Evolutionary conservation across 2,113 vertebrate species (phyloP), one percentile per base, ranked within the genome.

Genomic region (Cyanocitta stelleri): DNA sequence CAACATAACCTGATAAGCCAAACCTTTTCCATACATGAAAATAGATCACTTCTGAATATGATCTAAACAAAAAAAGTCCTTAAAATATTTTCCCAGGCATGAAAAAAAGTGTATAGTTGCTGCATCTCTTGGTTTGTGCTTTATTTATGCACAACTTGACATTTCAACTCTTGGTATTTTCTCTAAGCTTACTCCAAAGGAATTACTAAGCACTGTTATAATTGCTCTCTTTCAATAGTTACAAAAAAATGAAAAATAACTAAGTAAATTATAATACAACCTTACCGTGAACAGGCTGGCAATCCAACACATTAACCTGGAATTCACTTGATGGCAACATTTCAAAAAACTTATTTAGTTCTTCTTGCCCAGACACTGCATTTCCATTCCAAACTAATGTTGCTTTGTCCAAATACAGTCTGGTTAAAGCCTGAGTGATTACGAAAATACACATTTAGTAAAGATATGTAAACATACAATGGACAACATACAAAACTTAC

Each of bases 361-460:
- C 98, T n/a, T 99, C 98, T 59, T 99, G 99, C 52, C 99, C 99
- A 0, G 99, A 99, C 62, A 99, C 95, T 0, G 98, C 98, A 3
- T 99, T 99, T n/a, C 99, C 99, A 3, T 99, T 99, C 99, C 99
- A 99, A 58, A 99, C 98, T 51, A 99, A 89, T 0, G 99, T 99
- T 3, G 99, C 99, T 64, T 99, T 99, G 97, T 99, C 98, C 97
- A 99, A 95, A 96, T 99, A 99, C 3, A 99, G 98, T 46, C 99
- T 98, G 35, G 98, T 99, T 84, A 99, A 87, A 93, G 98, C 98
- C 99, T 99, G 82, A 44, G 67, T 79, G 80, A 96, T 68, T 2
- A 91, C 2, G 19, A 96, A 94, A 90, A 85, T 0, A 83, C 2
- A 4, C 8, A 43, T 80, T 80, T 66, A 56, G n/a, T 35, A 37